Base-by-base conservation (phyloP, 1,140 invertebrate species). In the Paracyclopina nana region DNA sequence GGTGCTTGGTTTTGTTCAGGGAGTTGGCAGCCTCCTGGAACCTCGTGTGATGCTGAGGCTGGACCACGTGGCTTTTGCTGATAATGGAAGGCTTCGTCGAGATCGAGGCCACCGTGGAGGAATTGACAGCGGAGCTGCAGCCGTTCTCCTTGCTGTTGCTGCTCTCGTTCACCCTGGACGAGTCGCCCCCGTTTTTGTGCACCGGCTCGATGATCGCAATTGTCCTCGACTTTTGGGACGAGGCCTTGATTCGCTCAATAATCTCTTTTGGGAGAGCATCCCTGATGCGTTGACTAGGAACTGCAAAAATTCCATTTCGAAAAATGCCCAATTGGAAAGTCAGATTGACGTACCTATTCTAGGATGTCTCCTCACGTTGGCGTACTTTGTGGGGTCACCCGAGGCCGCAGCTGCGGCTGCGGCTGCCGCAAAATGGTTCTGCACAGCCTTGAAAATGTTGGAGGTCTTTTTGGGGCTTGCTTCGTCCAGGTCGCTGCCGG, bases 221-320 rank as follows among this genome's bases (percentile, higher is more conserved):
- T 25, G 59, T 53, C 53, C 64, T 68, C 55, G 67, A 70, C 26
- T 61, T 60, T 49, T 62, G 65, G 30, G 60, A 67, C 12, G 63
- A 61, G 51, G 67, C 64, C 60, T 69, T 68, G 57, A 70, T 68
- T 54, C 65, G 68, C 41, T 70, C 65, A 46, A 70, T 64, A 4
- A 69, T 59, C 59, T 68, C 62, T 58, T 65, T 63, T 9, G 68
- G 63, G 12, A 67, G 41, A 4, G 63, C 57, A 54, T 66, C 58
- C 22, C 56, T 57, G 8, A 65, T 66, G 40, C 65, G 61, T 55
- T 67, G 62, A 49, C 45, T 48, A 14, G 20, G 25, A 28, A 48
- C 45, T 48, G 20, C 6, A 44, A 20, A 44, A n/a, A 44, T 25
- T 20, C 4, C n/a, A 44, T n/a, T 18, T 5, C 12, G 18, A 42